Percentiles rank a stretch among this genome's conserved stretches.
These are phyloP conservation scores for Eupithecia subumbrata DNA, from an alignment of 2,888 invertebrate species.

Conservation along the genomic window DNA sequence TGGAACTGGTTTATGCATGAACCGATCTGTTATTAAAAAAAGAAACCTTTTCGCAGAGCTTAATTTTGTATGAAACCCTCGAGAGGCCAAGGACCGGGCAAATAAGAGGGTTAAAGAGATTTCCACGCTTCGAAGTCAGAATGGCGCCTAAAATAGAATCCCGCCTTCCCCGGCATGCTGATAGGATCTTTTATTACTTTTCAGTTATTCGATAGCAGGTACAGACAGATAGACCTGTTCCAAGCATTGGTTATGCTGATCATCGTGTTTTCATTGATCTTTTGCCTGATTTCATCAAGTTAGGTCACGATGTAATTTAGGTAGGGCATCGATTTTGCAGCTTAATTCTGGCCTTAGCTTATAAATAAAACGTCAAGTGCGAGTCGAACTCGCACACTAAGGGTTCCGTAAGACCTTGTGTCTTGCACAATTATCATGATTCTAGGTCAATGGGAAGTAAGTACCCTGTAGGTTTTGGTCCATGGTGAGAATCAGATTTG, in stretches of 20 bases:
- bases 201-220: constrained; percentile 1
- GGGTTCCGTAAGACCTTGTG: too few relatives aligned
- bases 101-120: constrained; percentile 10
- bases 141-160: constrained; percentile 7
- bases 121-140: constrained; percentile 4
- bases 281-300: not conserved
- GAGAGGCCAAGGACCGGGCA: constrained; percentile 12
- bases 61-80: constrained; percentile 12
- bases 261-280: not conserved
- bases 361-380: too few relatives aligned
- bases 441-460: too few relatives aligned
- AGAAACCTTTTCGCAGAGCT: constrained; percentile 9
- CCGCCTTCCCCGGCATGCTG: constrained; percentile 3
- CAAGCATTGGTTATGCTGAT: not conserved
- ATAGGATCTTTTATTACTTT: constrained; percentile 16
- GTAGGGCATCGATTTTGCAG: not conserved
- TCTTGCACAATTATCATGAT: too few relatives aligned
- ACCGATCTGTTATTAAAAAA: constrained; percentile 2
- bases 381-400: too few relatives aligned
- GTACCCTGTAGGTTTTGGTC: too few relatives aligned
- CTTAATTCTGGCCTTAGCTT: not conserved
- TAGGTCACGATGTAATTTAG: not conserved
- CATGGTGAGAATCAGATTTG: too few relatives aligned
- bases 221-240: not conserved
- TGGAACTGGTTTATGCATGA: constrained; percentile 9